Evolutionary conservation across 2,797 vertebrate genomes (phyloP).

Genomic region (Myotis pilosus): DNA sequence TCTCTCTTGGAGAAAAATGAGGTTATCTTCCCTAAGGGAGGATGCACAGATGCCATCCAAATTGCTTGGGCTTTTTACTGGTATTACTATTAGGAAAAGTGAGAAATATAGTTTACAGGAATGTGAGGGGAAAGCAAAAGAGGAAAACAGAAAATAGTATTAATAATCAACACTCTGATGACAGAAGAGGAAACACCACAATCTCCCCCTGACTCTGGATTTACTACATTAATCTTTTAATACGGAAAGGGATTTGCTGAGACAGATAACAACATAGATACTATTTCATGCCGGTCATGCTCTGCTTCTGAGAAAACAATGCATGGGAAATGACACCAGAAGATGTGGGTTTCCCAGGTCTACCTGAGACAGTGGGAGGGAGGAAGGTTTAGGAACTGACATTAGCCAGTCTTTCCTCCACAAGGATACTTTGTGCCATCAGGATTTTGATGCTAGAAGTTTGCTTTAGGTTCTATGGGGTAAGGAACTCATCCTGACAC

Average conservation of each 20-base stretch:
- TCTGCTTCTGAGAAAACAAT: conserved; percentile 54
- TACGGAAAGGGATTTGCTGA: conserved; percentile 77
- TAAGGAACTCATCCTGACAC: not conserved
- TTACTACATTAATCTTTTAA: conserved; percentile 80
- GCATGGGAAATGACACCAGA: conserved; percentile 12
- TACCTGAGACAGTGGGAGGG: not conserved
- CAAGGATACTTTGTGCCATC: not conserved
- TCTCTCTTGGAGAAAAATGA: conserved; percentile 49
- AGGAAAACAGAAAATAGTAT: conserved; percentile 44
- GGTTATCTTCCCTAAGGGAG: conserved; percentile 41
- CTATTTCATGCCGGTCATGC: conserved; percentile 40
- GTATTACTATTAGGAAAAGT: conserved; percentile 1
- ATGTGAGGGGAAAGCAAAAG: conserved; percentile 6
- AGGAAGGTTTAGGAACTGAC: not conserved
- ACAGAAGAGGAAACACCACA: conserved; percentile 69
- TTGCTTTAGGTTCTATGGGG: not conserved
- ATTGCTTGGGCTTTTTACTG: conserved; percentile 34
- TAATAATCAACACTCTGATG: conserved; percentile 61
- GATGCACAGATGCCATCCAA: not conserved
- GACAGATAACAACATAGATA: conserved; percentile 77
- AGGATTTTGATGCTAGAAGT: not conserved
- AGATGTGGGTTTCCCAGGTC: conserved; percentile 2
- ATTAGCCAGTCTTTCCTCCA: not conserved
- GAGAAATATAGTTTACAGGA: conserved; percentile 25
- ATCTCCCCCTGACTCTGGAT: conserved; percentile 71